Evolutionary conservation across 2,888 invertebrate species (phyloP), one percentile per base, ranked within the genome.

Genomic region (Nephrotoma appendiculata): DNA sequence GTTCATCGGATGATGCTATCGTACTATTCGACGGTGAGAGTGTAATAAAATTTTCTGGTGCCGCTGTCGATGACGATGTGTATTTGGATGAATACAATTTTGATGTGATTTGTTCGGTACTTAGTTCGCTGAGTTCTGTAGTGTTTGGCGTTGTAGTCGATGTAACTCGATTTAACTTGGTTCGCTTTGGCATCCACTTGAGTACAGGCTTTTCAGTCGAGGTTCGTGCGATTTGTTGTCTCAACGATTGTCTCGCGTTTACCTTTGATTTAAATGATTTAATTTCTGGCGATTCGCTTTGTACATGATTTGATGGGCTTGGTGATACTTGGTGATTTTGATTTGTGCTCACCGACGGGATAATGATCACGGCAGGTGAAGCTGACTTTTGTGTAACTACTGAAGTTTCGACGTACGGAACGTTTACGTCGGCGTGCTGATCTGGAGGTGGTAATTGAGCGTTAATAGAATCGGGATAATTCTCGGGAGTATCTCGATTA

Each of bases 371-470:
- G 0, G 44, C 2, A 43, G 86, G 52, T 12, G 86, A 57, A 5
- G 42, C 86, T 31, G 88, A 87, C 83, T 85, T 87, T 86, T 87
- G 57, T 45, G 87, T 87, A 87, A 88, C 87, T 84, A 87, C 86
- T 19, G 89, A 89, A 44, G 88, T 87, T 42, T 89, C 89, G 41
- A 89, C 88, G 86, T 89, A 89, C 4, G 89, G 89, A 48, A 89
- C 87, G 12, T 89, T 88, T 15, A 89, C 88, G 87, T 90, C 90
- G 52, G 88, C 88, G 86, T 89, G 89, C 87, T 89, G 88, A n/a
- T 89, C 89, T 84, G 91, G 89, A 86, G 91, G 89, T 86, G 91
- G 91, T 86, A 91, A 87, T 88, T 92, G 92, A 44, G 91, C 90
- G 88, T 90, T 90, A 86, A 90, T 89, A 5, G 90, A 89, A 87